Conservation (phyloP, 2,113 vertebrate genomes). For the Aplodontia rufa region DNA sequence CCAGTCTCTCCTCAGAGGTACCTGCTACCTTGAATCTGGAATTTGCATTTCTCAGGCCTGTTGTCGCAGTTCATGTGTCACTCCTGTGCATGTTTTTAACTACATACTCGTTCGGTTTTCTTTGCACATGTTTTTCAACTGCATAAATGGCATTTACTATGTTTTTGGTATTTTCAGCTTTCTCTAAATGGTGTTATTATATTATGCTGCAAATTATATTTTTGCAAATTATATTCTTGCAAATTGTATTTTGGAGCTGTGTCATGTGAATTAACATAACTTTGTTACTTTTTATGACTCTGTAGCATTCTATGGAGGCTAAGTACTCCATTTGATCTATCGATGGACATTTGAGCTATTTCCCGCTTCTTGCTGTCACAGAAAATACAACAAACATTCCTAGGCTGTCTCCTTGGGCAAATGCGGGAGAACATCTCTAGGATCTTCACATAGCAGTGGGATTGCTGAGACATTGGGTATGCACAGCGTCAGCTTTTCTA, state of each 20-base stretch:
- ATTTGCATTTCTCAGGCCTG: neutral
- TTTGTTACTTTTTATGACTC: neutral
- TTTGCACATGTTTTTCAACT: neutral
- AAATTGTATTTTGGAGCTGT: neutral
- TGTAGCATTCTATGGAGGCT: neutral
- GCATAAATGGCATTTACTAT: neutral
- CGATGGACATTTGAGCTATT: neutral
- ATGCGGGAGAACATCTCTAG: neutral
- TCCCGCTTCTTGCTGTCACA: neutral
- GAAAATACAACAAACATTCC: neutral
- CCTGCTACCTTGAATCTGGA: neutral
- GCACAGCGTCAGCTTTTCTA: neutral
- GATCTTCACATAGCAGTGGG: neutral
- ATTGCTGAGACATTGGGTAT: neutral
- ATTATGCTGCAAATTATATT: neutral
- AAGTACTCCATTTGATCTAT: neutral
- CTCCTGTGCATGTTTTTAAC: neutral
- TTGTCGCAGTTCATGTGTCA: neutral
- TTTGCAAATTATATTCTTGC: neutral
- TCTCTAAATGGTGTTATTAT: neutral
- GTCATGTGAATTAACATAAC: neutral
- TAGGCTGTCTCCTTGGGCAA: neutral
- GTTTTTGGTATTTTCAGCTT: neutral
- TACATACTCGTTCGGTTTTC: neutral
- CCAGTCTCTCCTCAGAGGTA: neutral